Conservation (phyloP, 2,113 vertebrate species). For the Eurystomus gularis region DNA sequence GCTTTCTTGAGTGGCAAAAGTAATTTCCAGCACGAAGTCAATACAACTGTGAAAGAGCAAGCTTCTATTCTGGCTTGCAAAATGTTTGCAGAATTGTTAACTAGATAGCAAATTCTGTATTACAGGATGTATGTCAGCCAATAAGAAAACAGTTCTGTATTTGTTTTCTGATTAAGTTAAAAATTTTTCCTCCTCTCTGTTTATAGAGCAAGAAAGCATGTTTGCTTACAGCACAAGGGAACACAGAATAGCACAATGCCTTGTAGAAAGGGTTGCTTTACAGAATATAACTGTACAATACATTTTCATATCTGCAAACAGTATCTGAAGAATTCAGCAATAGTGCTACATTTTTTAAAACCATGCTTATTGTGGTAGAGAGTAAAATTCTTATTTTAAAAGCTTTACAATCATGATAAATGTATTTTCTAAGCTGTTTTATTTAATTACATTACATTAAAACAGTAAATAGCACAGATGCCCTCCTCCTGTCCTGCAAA, state of each 20-base stretch:
- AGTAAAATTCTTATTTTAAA: not conserved
- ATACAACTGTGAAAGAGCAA: not conserved
- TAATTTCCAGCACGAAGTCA: not conserved
- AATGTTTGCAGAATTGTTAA: not conserved
- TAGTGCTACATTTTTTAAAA: not conserved
- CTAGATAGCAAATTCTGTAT: not conserved
- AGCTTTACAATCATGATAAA: not conserved
- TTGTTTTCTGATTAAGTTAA: not conserved
- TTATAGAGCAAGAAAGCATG: not conserved
- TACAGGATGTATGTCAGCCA: not conserved
- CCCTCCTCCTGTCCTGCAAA: not conserved
- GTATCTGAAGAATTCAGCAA: not conserved
- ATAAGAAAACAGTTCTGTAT: not conserved
- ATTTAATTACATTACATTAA: not conserved
- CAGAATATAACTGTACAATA: not conserved
- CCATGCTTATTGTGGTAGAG: not conserved
- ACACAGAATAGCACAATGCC: not conserved
- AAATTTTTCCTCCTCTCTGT: not conserved
- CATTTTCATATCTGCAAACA: not conserved
- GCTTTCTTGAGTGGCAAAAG: not conserved
- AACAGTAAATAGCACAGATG: not conserved
- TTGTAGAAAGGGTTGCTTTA: not conserved
- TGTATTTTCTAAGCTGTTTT: not conserved
- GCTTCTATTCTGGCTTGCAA: not conserved
- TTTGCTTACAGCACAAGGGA: not conserved